Conservation (phyloP, 2,113 vertebrate species). For the Myotis brandtii region DNA sequence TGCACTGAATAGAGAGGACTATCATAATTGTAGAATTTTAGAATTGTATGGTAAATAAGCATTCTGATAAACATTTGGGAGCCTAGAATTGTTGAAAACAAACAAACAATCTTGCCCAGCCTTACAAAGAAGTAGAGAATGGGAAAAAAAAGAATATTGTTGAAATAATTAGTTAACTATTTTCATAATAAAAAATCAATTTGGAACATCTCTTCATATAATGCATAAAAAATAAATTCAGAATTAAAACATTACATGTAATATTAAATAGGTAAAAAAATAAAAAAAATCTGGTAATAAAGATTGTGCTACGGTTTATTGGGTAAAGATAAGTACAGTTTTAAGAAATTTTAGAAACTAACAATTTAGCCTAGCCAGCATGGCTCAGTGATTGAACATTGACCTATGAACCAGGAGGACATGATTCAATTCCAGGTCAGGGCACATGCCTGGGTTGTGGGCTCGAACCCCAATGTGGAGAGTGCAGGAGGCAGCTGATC, state of each 20-base stretch:
- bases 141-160: background rate
- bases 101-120: background rate
- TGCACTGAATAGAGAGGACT: background rate
- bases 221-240: background rate
- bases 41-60: background rate
- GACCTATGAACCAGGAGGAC: too few species aligned
- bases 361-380: too few species aligned
- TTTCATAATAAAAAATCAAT: background rate
- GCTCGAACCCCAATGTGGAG: too few species aligned
- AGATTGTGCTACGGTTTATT: background rate
- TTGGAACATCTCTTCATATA: background rate
- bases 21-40: background rate
- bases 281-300: background rate
- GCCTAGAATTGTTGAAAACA: background rate
- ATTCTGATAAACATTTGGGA: background rate
- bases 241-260: background rate
- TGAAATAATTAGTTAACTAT: background rate
- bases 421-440: too few species aligned
- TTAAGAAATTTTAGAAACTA: conserved; percentile 11
- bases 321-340: background rate
- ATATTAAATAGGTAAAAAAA: background rate
- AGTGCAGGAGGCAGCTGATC: too few species aligned
- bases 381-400: too few species aligned
- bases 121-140: background rate
- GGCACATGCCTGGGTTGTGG: too few species aligned